Base-by-base conservation (phyloP, 2,797 vertebrate species). In the Hemibagrus guttatus region DNA sequence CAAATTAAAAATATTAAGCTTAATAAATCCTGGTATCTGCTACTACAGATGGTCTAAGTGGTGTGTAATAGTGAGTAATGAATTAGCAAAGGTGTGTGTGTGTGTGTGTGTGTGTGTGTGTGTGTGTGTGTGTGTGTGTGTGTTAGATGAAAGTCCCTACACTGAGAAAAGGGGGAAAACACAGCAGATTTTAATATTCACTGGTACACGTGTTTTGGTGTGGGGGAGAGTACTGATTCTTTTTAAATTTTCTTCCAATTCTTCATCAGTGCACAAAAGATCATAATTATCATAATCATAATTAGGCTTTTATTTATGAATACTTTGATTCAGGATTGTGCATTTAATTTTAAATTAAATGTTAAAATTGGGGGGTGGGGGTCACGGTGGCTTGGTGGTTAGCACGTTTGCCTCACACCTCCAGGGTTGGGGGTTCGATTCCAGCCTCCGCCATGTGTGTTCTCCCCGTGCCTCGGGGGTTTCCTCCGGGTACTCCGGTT, bases 141-240 rank as follows among this genome's bases (percentile, higher is more conserved):
- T 80, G 64, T 61, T 42, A 64, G 64, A 42, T 89, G 83, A 88
- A 87, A 90, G 90, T 92, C 8, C 81, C 86, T 59, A 88, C 88
- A 87, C 87, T 39, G 91, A 91, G 91, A 81, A 85, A 89, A 89
- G 85, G n/a, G 59, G 35, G 5, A 90, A 91, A 93, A 93, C 90
- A 93, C 90, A 92, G 90, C 90, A 92, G 87, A 88, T 69, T 56
- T 84, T 82, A 88, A 89, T 89, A 91, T 85, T 84, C 81, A 75
- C n/a, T 28, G 46, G 26, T 56, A 2, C 28, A 6, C 49, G 23
- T n/a, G 39, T n/a, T n/a, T n/a, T 7, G 46, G 46, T 7, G 46
- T 5, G 6, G 6, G 46, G 46, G 46, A 54, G 16, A 26, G 8
- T 19, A 23, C 3, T 0, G 7, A 54, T 56, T 76, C n/a, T 54